Base-by-base conservation (phyloP, 2,888 invertebrate species). In the Stratiomys singularior region DNA sequence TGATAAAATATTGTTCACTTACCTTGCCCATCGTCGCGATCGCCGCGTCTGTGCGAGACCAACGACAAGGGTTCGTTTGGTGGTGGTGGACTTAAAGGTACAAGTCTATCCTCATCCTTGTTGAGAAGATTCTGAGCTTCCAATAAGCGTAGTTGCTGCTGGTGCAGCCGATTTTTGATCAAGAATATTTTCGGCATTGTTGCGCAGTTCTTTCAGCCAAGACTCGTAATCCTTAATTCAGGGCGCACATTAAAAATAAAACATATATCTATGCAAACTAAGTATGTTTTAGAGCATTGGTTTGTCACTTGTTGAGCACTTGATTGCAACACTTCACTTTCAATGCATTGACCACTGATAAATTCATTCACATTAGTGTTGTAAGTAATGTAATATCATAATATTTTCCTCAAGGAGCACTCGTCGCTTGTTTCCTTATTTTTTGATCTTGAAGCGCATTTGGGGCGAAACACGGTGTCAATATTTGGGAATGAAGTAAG, bases 131-230 rank as follows among this genome's bases (percentile, higher is more conserved):
- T 94, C 88, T 95, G 95, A 81, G 93, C 92, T 87, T 95, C 95
- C 88, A 93, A 89, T 86, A 96, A 88, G 84, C 93, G 90, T 85
- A 94, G 90, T 88, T 96, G 96, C 91, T 96, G 96, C 92, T 95
- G 94, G 84, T 94, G 94, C 90, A 96, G 90, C 86, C 96, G 92
- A 88, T 96, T 94, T 89, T 96, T 96, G 84, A 96, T 95, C 84
- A 95, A 89, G 89, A 96, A 96, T 88, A 96, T 96, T 91, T 96
- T 96, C 90, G 96, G 96, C 96, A 96, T 96, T 84, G 83, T 86
- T 66, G 23, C 21, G 77, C 47, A 77, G 78, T 77, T 76, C 76
- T 66, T 23, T 13, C 25, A 21, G 60, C 21, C 60, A 60, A 21
- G 11, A n/a, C 0, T 28, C 18, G 64, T 76, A 76, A 64, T 64